Evolutionary conservation across 2,888 invertebrate genomes (phyloP).

Genomic region (Archips xylosteana): DNA sequence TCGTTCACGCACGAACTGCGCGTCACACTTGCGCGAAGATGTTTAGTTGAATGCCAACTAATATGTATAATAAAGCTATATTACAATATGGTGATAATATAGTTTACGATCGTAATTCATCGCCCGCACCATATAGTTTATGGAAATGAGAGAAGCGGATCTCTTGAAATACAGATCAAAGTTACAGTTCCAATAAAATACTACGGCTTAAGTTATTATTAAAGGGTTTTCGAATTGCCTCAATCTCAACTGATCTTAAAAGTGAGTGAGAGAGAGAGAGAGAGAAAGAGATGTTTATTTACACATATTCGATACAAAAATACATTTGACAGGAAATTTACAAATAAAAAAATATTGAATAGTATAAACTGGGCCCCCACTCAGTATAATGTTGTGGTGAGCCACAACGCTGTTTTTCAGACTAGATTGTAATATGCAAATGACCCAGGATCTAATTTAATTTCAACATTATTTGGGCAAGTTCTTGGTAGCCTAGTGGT

Average conservation of each 20-base stretch:
- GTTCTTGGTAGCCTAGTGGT: too few relatives aligned
- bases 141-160: slow-evolving; percentile 1
- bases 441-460: background rate
- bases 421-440: too few relatives aligned
- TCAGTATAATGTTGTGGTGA: too few relatives aligned
- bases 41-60: slow-evolving; percentile 56
- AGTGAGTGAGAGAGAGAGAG: too few relatives aligned
- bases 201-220: background rate
- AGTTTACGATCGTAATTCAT: slow-evolving; percentile 18
- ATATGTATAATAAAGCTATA: slow-evolving; percentile 19
- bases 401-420: too few relatives aligned
- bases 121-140: slow-evolving; percentile 2
- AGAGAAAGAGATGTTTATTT: too few relatives aligned
- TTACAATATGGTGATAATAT: slow-evolving; percentile 18
- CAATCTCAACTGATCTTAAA: background rate
- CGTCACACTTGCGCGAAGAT: slow-evolving; percentile 49
- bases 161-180: slow-evolving; percentile 9
- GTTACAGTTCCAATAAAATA: slow-evolving; percentile 9
- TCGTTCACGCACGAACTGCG: slow-evolving; percentile 67
- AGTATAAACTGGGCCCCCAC: too few relatives aligned
- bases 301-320: too few relatives aligned
- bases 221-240: background rate
- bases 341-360: too few relatives aligned
- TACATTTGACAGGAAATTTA: too few relatives aligned
- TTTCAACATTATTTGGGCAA: background rate